A percentile compares a stretch with the other conserved stretches of the same genome.
Evolutionary conservation across 2,888 invertebrate species (phyloP).

Genomic region (Ceramica pisi): DNA sequence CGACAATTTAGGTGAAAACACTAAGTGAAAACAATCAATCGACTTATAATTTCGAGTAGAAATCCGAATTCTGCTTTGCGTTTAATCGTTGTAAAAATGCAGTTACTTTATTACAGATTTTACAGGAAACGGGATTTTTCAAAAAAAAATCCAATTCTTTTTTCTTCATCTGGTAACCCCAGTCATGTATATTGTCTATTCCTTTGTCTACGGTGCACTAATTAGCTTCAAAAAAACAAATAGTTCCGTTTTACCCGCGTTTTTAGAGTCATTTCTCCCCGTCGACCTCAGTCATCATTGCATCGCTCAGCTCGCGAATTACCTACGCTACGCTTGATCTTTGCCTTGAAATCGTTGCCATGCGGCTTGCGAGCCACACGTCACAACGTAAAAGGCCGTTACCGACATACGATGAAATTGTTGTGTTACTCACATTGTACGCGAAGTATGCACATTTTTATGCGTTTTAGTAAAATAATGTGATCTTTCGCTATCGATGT

Average conservation of each 20-base stretch:
- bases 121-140: neutral
- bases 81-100: neutral
- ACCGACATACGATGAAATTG: conserved; percentile 36
- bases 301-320: conserved; percentile 18
- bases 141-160: neutral
- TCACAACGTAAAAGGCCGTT: conserved; percentile 40
- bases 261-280: conserved; percentile 8
- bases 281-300: conserved; percentile 16
- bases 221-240: conserved; percentile 8
- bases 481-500: neutral
- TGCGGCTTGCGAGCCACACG: conserved; percentile 10
- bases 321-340: conserved; percentile 18
- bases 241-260: neutral
- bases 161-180: neutral
- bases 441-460: conserved; percentile 8
- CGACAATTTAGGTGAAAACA: too few relatives aligned
- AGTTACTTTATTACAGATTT: neutral
- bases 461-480: conserved; percentile 17
- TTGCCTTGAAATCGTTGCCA: conserved; percentile 60
- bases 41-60: neutral
- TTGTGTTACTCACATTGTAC: conserved; percentile 22
- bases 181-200: neutral
- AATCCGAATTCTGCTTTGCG: neutral
- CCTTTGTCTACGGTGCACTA: neutral
- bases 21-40: too few relatives aligned